Evolutionary conservation across 2,113 vertebrate species (phyloP), one percentile per base, ranked within the genome.

Genomic region (Zosterops borbonicus): DNA sequence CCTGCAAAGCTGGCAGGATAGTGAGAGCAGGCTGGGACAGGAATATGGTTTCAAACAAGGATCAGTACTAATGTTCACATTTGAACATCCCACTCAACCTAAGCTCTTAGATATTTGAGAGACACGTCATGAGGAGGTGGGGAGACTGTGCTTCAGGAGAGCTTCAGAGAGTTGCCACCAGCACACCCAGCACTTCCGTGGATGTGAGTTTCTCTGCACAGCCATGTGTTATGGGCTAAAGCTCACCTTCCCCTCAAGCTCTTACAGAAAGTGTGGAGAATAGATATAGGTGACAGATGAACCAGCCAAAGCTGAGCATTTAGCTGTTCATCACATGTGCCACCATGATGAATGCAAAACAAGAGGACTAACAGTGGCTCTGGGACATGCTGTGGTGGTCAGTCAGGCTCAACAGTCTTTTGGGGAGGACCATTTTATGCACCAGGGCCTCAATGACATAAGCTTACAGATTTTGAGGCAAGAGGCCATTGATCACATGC

Each of bases 271-370:
- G 11, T 21, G 17, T 46, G 47, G 52, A 83, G 42, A 67, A 53
- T 8, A 17, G 27, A 10, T 11, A 12, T 1, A 24, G 23, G 42
- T 44, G 64, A 39, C 21, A 63, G 63, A 56, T 4, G 49, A 87
- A 52, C 8, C 41, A 39, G 31, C 10, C 46, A 37, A 50, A 76
- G 35, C 20, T 37, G 4, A 46, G 25, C 33, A 13, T 44, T 49
- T 24, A 35, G 31, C 49, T 77, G 35, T 20, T 70, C 35, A 27
- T 35, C 1, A 0, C 0, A 0, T 31, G 55, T 15, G 21, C 53
- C 47, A 17, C 42, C 6, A 4, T 2, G 53, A 42, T 13, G 12
- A 60, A 37, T 37, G n/a, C 12, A 64, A 44, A 62, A 11, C 27
- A 33, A 67, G 27, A 42, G 31, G 25, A 60, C 55, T 14, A 56